Conservation (phyloP, 1,140 invertebrate species). For the Macrosteles quadrilineatus region DNA sequence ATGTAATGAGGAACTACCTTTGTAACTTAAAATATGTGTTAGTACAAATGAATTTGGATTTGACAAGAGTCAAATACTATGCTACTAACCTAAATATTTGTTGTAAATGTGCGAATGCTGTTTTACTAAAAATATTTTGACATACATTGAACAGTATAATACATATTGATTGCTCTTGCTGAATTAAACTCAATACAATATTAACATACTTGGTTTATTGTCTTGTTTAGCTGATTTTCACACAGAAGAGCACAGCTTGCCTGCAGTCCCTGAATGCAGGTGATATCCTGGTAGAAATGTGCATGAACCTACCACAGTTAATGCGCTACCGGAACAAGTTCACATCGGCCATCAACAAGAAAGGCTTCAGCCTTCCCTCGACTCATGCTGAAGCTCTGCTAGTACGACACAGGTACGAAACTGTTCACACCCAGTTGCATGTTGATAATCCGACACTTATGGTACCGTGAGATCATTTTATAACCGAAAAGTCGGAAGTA, state of each 20-base stretch:
- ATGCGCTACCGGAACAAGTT: slow-evolving; percentile 71
- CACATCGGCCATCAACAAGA: slow-evolving; percentile 67
- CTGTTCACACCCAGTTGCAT: slow-evolving; percentile 5
- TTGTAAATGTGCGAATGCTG: too few species aligned
- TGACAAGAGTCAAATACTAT: too few species aligned
- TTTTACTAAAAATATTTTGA: too few species aligned
- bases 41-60: too few species aligned
- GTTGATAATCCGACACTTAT: background rate
- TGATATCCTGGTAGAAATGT: slow-evolving; percentile 76
- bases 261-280: slow-evolving; percentile 75
- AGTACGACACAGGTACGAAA: slow-evolving; percentile 60
- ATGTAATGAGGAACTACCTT: too few species aligned
- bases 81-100: too few species aligned
- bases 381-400: slow-evolving; percentile 73
- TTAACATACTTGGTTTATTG: too few species aligned
- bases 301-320: slow-evolving; percentile 72
- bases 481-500: background rate
- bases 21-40: too few species aligned
- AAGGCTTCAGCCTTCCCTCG: slow-evolving; percentile 63
- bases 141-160: too few species aligned
- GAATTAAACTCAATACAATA: too few species aligned
- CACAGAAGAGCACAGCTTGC: slow-evolving; percentile 55
- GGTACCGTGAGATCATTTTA: background rate
- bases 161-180: too few species aligned
- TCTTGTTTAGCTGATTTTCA: slow-evolving; percentile 51